Percentiles rank a stretch among this genome's conserved stretches.
phyloP scores from a whole-genome alignment of 2,113 vertebrate species.

The Callithrix jacchus region DNA sequence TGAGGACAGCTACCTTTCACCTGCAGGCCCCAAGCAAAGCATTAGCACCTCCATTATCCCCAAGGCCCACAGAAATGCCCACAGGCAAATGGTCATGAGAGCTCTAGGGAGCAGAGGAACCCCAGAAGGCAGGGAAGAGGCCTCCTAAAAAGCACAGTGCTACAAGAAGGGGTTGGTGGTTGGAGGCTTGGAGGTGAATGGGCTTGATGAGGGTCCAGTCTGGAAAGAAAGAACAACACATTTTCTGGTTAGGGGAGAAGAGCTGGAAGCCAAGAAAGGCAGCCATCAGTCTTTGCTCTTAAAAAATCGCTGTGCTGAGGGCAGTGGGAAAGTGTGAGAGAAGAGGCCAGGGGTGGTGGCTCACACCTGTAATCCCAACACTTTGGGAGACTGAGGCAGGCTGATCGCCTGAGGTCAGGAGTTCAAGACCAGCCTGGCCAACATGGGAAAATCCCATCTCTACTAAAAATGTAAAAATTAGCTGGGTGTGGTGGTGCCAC shows the following conservation, averaged over 20 bases:
- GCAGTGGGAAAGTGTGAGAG: neutral
- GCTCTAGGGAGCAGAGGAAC: neutral
- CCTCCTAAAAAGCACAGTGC: conserved; percentile 43
- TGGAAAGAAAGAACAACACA: conserved; percentile 47
- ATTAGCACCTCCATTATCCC: neutral
- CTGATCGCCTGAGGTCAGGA: no score
- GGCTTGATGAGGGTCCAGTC: conserved; percentile 70
- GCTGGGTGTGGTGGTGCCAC: no score
- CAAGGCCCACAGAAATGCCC: conserved; percentile 29
- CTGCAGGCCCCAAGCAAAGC: conserved; percentile 33
- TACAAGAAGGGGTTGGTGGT: conserved; percentile 83
- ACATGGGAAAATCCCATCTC: no score
- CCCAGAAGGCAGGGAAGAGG: neutral
- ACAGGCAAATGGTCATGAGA: conserved; percentile 46
- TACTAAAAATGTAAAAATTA: no score
- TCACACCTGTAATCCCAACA: no score
- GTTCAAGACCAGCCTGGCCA: no score
- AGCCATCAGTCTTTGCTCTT: neutral
- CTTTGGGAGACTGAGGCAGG: no score
- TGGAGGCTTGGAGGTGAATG: conserved; percentile 73
- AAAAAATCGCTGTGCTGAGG: neutral
- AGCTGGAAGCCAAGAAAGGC: neutral
- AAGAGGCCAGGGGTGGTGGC: neutral
- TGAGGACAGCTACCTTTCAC: neutral
- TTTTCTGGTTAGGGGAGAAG: neutral